Base-by-base conservation (phyloP, 1,140 invertebrate species). In the Ectropis grisescens region DNA sequence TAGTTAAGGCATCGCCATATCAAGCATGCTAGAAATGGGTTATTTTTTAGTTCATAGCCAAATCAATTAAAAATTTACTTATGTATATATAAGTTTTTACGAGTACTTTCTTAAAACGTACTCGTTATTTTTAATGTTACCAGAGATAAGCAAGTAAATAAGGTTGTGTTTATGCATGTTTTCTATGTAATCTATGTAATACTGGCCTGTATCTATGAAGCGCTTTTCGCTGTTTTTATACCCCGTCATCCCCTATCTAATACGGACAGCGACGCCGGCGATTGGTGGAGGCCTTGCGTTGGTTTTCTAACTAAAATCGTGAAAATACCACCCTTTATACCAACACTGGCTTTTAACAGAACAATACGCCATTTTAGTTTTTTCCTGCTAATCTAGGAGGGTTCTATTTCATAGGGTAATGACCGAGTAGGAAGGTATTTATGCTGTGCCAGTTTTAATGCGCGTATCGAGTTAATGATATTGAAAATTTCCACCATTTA, bases 181-280 rank as follows among this genome's bases (percentile, higher is more conserved):
- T 19, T 19, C 16, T 4, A n/a, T n/a, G n/a, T n/a, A n/a, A n/a
- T n/a, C n/a, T n/a, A n/a, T 4, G 16, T 8, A 8, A 8, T 4
- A 19, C 16, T 8, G 8, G 3, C 16, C 3, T 19, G 3, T 19
- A 8, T 68, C 71, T 76, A 76, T 70, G 49, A 68, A 70, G 66
- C 71, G 71, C 68, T 72, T 44, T 29, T 13, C 24, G 71, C 68
- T 72, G 16, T 11, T 31, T 43, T 50, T 30, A 38, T 29, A 30
- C 12, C 12, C 35, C 41, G 22, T 16, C 41, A 53, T 50, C 61
- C 71, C 71, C 66, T 70, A 70, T 70, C 66, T 68, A 70, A 61
- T 26, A 39, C 41, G 28, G 40, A 27, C 43, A 57, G 33, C 46
- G 50, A 50, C 41, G 45, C 36, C 32, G 34, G 37, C 58, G 47